phyloP scores from a whole-genome alignment of 2,113 vertebrate genomes.

The Tragelaphus buxtoni region DNA sequence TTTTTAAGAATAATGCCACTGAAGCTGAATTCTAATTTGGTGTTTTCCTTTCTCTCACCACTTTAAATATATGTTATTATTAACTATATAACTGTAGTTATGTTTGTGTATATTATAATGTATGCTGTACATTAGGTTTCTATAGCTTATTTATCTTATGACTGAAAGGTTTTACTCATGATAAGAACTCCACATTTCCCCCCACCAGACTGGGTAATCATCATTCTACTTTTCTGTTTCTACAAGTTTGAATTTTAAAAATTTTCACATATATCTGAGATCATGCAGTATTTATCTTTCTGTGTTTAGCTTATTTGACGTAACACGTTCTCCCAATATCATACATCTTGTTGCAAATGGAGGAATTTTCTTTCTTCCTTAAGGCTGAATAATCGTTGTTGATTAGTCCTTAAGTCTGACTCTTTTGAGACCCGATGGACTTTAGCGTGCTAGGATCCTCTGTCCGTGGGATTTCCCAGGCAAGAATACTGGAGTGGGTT shows the following conservation, averaged over 20 bases:
- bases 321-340: not conserved
- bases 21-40: not conserved
- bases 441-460: not conserved
- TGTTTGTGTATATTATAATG: not conserved
- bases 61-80: not conserved
- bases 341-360: not conserved
- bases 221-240: not conserved
- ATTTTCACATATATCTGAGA: not conserved
- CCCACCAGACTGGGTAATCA: not conserved
- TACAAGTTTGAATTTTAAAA: not conserved
- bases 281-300: not conserved
- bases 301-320: not conserved
- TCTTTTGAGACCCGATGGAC: not conserved
- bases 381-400: not conserved
- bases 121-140: not conserved
- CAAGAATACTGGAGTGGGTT: not conserved
- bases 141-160: not conserved
- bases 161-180: not conserved
- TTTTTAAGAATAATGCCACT: not conserved
- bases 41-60: not conserved
- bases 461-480: not conserved
- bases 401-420: not conserved
- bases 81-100: not conserved
- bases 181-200: not conserved
- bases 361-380: not conserved